Base-by-base conservation (phyloP, 2,888 invertebrate species). In the Stomorhina lunata region DNA sequence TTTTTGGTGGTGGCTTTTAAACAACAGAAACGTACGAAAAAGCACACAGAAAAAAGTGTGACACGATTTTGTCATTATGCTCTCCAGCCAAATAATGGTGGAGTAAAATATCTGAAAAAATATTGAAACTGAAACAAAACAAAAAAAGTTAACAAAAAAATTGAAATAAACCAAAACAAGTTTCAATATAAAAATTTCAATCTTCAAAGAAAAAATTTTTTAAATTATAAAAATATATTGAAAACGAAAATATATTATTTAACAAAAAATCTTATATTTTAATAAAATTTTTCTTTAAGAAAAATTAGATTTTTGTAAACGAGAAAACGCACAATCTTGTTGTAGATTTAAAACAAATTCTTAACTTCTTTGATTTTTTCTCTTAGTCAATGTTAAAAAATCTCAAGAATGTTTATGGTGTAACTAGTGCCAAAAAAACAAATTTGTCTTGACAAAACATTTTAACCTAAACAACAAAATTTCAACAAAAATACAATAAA, bases 391-490 rank as follows among this genome's bases (percentile, higher is more conserved):
- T 20, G n/a, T 63, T 9, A 71, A 81, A 82, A 79, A 66, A 79
- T 79, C 79, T 82, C 7, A 79, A 82, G 75, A 79, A 82, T 76
- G 79, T 82, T 82, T 65, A 34, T 61, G 29, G 10, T 27, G 57
- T 69, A 48, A 20, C 40, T n/a, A 59, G 82, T 82, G 82, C 79
- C 79, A 82, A 82, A 65, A 61, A 69, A 69, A 55, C 22, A 3
- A 17, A n/a, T n/a, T 15, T 43, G 15, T 20, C 3, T 20, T 2
- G 43, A 65, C 29, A 72, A 61, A 29, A 63, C 57, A 27, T 61
- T 63, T 71, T 53, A 25, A 68, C 17, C 1, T 10, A 57, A 71
- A 65, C 17, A 50, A 22, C 25, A 10, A 65, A 80, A 73, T 61
- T 72, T 55, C n/a, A 9, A 48, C 45, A 32, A 17, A 59, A 43